These are phyloP conservation scores for Mohoua ochrocephala DNA, from an alignment of 2,113 vertebrate genomes.

Conservation along the genomic window DNA sequence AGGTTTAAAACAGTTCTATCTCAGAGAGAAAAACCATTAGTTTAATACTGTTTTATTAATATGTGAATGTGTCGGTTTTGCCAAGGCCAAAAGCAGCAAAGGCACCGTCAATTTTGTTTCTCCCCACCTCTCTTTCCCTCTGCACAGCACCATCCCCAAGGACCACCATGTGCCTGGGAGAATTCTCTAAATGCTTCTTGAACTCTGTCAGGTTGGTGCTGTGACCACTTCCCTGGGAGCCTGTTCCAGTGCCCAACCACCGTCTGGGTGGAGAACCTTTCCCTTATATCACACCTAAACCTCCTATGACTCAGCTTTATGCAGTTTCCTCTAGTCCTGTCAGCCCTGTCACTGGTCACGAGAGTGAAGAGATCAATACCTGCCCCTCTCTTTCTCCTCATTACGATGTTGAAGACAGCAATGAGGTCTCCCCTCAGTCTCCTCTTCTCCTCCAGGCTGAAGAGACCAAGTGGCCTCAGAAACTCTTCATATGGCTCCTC, in stretches of 20 bases:
- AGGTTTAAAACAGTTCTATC: neutral
- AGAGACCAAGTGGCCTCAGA: rapidly evolving
- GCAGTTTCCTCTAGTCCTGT: neutral
- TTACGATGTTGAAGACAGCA: neutral
- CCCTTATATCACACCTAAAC: neutral
- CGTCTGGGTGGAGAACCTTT: neutral
- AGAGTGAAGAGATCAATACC: neutral
- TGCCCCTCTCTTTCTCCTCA: neutral
- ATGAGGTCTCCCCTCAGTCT: neutral
- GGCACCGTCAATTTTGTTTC: neutral
- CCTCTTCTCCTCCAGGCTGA: neutral
- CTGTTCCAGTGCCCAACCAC: neutral
- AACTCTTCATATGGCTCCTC: rapidly evolving
- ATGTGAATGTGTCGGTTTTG: rapidly evolving
- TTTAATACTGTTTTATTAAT: neutral
- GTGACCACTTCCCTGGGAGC: neutral
- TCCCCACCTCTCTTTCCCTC: neutral
- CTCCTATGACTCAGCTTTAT: neutral
- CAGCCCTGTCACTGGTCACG: too few relatives aligned
- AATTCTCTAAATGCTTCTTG: neutral
- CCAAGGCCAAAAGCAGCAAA: neutral
- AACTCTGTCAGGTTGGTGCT: neutral
- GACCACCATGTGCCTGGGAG: neutral
- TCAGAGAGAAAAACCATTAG: neutral
- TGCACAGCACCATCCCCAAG: neutral